Evolutionary conservation across 1,140 invertebrate genomes (phyloP).

Genomic region (Eurosta solidaginis): DNA sequence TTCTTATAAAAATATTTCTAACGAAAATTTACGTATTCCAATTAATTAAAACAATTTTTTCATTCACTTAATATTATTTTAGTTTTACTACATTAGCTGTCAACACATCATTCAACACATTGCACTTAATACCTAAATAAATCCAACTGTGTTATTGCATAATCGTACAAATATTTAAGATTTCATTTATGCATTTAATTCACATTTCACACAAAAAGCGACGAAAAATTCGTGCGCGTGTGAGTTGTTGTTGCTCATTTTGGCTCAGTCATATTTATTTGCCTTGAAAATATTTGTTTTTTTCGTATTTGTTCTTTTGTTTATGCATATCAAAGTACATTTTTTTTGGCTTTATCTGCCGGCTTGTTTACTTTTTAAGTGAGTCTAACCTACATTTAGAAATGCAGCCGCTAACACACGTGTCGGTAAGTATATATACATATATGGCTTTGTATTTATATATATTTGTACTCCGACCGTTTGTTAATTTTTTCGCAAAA

Average conservation of each 20-base stretch:
- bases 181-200: constrained; percentile 13
- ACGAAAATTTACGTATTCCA: no score
- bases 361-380: neutral
- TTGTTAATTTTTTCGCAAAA: no score
- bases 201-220: neutral
- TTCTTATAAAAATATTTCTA: no score
- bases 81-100: neutral
- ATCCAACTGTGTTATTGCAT: neutral
- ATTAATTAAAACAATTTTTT: no score
- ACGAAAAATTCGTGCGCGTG: neutral
- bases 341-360: neutral
- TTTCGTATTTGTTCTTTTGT: neutral
- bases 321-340: neutral
- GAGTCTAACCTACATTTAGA: constrained; percentile 10
- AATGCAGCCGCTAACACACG: neutral
- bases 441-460: neutral
- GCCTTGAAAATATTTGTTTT: no score
- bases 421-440: neutral
- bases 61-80: no score
- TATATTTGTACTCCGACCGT: no score
- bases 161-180: constrained; percentile 5
- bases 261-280: no score
- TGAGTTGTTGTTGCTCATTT: neutral
- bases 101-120: neutral
- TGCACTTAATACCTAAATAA: neutral